Evolutionary conservation across 2,888 invertebrate genomes (phyloP).

Genomic region (Meta bourneti): DNA sequence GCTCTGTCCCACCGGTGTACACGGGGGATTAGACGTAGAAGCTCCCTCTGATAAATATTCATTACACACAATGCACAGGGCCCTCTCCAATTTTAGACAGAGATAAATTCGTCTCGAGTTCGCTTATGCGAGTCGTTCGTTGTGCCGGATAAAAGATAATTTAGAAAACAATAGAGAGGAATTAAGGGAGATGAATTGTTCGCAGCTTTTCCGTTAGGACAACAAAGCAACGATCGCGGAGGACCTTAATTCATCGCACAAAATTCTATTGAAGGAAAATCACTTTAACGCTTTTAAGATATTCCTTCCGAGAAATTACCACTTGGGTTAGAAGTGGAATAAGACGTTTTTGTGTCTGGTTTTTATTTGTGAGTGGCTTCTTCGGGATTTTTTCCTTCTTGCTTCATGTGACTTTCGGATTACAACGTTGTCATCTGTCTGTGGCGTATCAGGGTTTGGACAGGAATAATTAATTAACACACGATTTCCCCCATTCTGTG

Average conservation of each 20-base stretch:
- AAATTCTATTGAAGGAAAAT: slow-evolving; percentile 40
- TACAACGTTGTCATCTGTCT: too few relatives aligned
- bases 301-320: slow-evolving; percentile 4
- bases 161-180: slow-evolving; percentile 32
- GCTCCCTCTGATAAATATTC: slow-evolving; percentile 35
- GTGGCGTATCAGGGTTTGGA: too few relatives aligned
- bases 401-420: too few relatives aligned
- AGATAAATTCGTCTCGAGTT: slow-evolving; percentile 40
- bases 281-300: slow-evolving; percentile 53
- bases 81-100: slow-evolving; percentile 31
- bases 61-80: slow-evolving; percentile 10
- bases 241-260: slow-evolving; percentile 30
- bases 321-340: not conserved
- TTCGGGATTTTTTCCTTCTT: too few relatives aligned
- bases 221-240: slow-evolving; percentile 35
- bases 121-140: slow-evolving; percentile 5
- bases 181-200: slow-evolving; percentile 45
- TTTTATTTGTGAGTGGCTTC: too few relatives aligned
- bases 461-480: too few relatives aligned
- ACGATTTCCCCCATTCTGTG: too few relatives aligned
- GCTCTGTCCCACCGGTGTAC: not conserved
- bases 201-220: slow-evolving; percentile 39
- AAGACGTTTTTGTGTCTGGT: not conserved
- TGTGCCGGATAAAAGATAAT: slow-evolving; percentile 45
- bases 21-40: not conserved